Evolutionary conservation across 2,888 invertebrate species (phyloP), one percentile per base, ranked within the genome.

Genomic region (Cheilosia vulpina): DNA sequence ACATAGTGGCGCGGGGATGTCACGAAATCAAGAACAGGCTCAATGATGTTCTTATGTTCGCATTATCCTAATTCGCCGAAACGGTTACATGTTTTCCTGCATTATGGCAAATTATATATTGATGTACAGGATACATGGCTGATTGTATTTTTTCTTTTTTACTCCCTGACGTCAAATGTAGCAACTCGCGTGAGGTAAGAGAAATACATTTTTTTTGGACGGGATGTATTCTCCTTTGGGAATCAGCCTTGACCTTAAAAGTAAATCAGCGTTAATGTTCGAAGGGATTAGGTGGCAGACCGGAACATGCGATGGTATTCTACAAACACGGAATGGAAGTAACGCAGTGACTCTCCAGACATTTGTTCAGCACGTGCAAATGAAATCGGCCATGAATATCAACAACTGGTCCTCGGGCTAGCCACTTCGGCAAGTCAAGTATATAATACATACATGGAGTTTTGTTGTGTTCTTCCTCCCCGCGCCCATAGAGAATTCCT

Each of bases 101-200:
- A 77, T 45, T 45, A 55, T 62, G 62, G 45, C 62, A 62, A 60
- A 60, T 77, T 69, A 62, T 38, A 47, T 77, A 68, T 77, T 62
- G 52, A 62, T 62, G 31, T 52, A 62, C 47, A 15, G 27, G 17
- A 7, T 45, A 17, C n/a, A 9, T 50, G 31, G 31, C 17, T 50
- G 60, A 45, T 24, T 31, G 21, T 57, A 7, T 50, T 7, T 50
- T 34, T 34, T 19, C 21, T 45, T 21, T 31, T 9, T n/a, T n/a
- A n/a, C 34, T 45, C 7, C n/a, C 27, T 43, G 21, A 73, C 63
- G 63, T 55, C 63, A 53, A 72, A 62, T 43, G 43, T 52, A 31
- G 21, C 27, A 27, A 52, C 52, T 41, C 50, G 41, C 52, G 52
- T 52, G 31, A 34, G 31, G 7, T 9, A 34, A 19, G n/a, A 11